Evolutionary conservation across 2,888 invertebrate species (phyloP).

Genomic region (Dryobotodes eremita): DNA sequence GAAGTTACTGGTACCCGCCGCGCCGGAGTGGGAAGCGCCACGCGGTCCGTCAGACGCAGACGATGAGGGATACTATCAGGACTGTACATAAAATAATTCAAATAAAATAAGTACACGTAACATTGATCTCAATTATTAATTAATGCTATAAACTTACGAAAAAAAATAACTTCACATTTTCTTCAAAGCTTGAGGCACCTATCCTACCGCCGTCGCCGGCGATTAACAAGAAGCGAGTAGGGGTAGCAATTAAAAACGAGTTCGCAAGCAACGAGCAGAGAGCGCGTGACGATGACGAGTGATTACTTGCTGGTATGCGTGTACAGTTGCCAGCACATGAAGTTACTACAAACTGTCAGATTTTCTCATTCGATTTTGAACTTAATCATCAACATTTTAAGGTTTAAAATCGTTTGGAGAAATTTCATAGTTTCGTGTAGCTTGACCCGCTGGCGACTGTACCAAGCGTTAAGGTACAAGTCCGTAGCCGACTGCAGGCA

Average conservation of each 20-base stretch:
- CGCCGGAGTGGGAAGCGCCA: slow-evolving; percentile 70
- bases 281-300: no score
- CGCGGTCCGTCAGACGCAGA: slow-evolving; percentile 76
- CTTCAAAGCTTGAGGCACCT: background rate
- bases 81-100: slow-evolving; percentile 5
- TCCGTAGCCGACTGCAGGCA: no score
- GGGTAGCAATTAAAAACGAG: background rate
- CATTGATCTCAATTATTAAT: background rate
- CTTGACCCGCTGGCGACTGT: no score
- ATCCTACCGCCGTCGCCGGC: background rate
- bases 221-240: background rate
- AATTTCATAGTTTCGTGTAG: no score
- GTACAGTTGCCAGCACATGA: background rate
- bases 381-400: no score
- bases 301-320: background rate
- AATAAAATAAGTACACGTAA: background rate
- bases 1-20: slow-evolving; percentile 76
- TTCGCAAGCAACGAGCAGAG: background rate
- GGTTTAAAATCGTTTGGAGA: no score
- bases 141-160: background rate
- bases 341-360: no score
- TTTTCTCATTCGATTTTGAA: no score
- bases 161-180: background rate
- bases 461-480: no score
- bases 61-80: slow-evolving; percentile 82